Evolutionary conservation across 2,113 vertebrate species (phyloP).

Genomic region (Pogona vitticeps): DNA sequence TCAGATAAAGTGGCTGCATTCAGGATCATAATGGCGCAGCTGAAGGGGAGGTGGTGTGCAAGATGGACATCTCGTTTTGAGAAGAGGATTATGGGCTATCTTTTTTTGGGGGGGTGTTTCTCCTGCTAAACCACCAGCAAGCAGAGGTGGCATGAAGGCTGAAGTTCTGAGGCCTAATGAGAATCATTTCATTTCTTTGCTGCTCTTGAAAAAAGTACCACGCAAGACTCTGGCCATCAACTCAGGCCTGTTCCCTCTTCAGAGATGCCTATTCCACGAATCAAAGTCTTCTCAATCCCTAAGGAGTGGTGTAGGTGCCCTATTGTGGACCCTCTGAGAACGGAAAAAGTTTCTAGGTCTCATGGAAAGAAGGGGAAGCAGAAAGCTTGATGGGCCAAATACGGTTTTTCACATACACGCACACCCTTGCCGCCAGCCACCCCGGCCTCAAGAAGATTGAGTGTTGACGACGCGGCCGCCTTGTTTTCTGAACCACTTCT

Average conservation of each 20-base stretch:
- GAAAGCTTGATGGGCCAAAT: too few species aligned
- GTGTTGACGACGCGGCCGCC: neutral
- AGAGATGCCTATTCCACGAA: too few species aligned
- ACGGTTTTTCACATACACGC: too few species aligned
- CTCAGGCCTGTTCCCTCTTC: too few species aligned
- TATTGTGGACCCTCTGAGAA: neutral
- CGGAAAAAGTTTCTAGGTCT: neutral
- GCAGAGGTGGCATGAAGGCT: neutral
- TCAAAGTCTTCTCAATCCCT: neutral
- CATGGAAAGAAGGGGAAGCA: neutral
- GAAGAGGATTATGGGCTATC: neutral
- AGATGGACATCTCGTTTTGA: neutral
- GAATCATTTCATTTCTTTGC: neutral
- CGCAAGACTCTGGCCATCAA: too few species aligned
- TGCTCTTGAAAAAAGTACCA: neutral
- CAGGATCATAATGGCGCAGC: too few species aligned
- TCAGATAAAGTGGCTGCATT: too few species aligned
- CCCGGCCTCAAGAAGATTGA: neutral
- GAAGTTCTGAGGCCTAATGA: neutral
- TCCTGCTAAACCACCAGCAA: neutral
- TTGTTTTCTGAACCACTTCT: neutral
- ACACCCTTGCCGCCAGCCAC: too few species aligned
- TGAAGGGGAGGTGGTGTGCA: neutral
- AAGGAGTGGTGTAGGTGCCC: neutral
- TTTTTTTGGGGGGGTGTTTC: neutral